A percentile compares a stretch with the other conserved stretches of the same genome.
Conservation (phyloP, 2,888 invertebrate species). For the Andrena bucephala region DNA sequence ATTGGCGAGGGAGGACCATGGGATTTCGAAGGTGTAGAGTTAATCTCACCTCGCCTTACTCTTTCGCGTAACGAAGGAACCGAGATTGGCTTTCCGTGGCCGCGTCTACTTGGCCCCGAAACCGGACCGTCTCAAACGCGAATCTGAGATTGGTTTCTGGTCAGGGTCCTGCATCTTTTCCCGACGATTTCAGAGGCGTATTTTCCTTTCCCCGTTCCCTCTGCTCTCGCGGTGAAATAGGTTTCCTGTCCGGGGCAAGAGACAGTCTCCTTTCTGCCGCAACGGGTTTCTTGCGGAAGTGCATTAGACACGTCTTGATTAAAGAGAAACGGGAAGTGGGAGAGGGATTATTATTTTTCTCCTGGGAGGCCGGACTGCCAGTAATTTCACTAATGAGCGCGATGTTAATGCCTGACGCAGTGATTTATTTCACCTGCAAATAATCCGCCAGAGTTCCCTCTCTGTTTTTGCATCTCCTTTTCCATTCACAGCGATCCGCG, state of each 20-base stretch:
- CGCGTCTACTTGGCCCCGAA: constrained; percentile 42
- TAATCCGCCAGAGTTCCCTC: not conserved
- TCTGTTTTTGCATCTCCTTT: not conserved
- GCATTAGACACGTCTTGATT: constrained; percentile 50
- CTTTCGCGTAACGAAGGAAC: constrained; percentile 24
- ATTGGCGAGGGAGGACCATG: not conserved
- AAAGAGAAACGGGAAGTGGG: constrained; percentile 24
- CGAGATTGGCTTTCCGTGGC: constrained; percentile 35
- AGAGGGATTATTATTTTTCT: constrained; percentile 50
- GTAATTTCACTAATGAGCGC: constrained; percentile 40
- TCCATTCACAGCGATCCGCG: not conserved
- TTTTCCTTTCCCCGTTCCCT: not conserved
- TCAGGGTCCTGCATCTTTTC: constrained; percentile 26
- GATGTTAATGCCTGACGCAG: constrained; percentile 15
- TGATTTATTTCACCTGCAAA: constrained; percentile 19
- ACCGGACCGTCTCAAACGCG: constrained; percentile 14
- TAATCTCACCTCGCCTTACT: constrained; percentile 34
- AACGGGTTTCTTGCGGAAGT: constrained; percentile 37
- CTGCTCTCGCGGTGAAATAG: constrained; percentile 27
- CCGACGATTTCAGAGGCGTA: not conserved
- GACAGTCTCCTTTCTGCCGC: constrained; percentile 8
- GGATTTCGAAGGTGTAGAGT: constrained; percentile 25
- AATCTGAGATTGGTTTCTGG: constrained; percentile 45
- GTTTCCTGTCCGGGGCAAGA: constrained; percentile 20
- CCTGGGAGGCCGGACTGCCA: constrained; percentile 11